Evolutionary conservation across 2,888 invertebrate genomes (phyloP).

Genomic region (Aspidiotus rigidus): DNA sequence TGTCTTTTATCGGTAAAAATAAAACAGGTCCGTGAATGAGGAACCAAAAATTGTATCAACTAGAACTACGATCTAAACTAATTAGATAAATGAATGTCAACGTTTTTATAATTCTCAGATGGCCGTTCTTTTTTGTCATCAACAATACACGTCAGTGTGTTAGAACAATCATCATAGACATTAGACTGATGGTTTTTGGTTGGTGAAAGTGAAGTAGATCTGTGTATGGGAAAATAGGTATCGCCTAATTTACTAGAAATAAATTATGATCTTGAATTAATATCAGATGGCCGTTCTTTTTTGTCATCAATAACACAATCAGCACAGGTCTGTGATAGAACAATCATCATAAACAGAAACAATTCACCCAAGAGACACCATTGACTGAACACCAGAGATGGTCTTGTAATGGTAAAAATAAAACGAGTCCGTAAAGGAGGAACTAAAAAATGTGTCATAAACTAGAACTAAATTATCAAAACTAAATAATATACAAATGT

Average conservation of each 20-base stretch:
- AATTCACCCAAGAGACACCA: neutral
- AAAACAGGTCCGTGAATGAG: too few species aligned
- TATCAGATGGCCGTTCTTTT: conserved; percentile 43
- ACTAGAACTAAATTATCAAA: neutral
- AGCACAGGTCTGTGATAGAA: conserved; percentile 44
- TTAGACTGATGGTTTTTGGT: too few species aligned
- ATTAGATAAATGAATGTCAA: too few species aligned
- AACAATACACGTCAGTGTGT: conserved; percentile 41
- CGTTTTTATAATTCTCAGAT: neutral
- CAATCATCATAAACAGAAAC: conserved; percentile 41
- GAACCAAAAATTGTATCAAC: too few species aligned
- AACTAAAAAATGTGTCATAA: neutral
- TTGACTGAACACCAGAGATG: neutral
- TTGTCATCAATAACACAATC: conserved; percentile 40
- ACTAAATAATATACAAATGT: neutral
- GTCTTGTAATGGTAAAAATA: neutral
- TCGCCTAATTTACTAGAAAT: neutral
- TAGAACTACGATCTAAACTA: too few species aligned
- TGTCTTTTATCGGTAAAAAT: too few species aligned
- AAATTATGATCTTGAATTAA: too few species aligned
- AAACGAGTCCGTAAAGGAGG: neutral
- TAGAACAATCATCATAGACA: conserved; percentile 20
- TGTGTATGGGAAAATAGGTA: neutral
- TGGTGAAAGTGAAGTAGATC: neutral
- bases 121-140: conserved; percentile 38